Evolutionary conservation across 2,888 invertebrate species (phyloP), one percentile per base, ranked within the genome.

Genomic region (Nephrotoma flavescens): DNA sequence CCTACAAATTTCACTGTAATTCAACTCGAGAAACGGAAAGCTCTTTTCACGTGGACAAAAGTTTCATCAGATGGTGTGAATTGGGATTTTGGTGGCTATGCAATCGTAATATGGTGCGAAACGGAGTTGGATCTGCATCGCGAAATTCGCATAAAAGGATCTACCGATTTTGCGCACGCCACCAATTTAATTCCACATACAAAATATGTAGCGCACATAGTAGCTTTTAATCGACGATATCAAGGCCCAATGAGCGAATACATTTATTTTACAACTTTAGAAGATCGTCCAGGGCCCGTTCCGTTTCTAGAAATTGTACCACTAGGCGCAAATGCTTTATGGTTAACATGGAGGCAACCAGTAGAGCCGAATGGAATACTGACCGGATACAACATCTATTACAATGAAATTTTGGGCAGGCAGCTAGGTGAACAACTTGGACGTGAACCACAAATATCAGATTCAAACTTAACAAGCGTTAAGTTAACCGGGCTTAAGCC

Each of bases 61-160:
- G 98, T 99, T 0, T 93, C 95, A 44, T 92, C 94, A 0, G 95
- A 95, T 41, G 95, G 96, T 0, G 95, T 99, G 0, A 94, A 96
- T 45, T 99, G 99, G 7, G 96, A 97, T 91, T 97, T 99, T 92
- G 96, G 96, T 89, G 99, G 99, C 2, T 99, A 99, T 92, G 97
- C 97, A 94, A 97, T 99, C 87, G 97, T 97, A 91, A 98, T 97
- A 6, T 99, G 99, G 98, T 96, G 96, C 1, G 96, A 96, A 86
- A 94, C 93, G 86, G 94, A 95, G 88, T 95, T 95, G 0, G 31
- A 3, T 31, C 2, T 31, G 31, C 95, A 95, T 31, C 93, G 95
- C 71, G 97, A 98, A 91, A 95, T 95, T 84, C 94, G 94, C 87
- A 94, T 96, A 6, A 94, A 94, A 89, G 94, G 95, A 0, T 95